Percentiles rank a stretch among this genome's conserved stretches.
phyloP scores from a whole-genome alignment of 2,113 vertebrate species.

The Protobothrops mucrosquamatus region DNA sequence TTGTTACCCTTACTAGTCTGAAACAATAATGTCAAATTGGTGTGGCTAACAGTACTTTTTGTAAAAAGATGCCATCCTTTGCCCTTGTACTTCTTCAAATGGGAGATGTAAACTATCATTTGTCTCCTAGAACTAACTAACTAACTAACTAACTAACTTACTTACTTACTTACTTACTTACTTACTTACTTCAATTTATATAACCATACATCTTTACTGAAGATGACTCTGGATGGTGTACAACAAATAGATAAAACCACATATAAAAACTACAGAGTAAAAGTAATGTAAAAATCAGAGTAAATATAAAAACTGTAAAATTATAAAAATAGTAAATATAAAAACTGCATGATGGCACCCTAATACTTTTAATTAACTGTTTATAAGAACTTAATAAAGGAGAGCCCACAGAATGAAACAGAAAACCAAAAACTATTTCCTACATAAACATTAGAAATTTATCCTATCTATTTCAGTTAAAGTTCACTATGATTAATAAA shows the following conservation, averaged over 20 bases:
- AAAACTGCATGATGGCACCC: background rate
- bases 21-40: too few relatives aligned
- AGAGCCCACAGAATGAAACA: background rate
- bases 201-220: background rate
- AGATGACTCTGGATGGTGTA: background rate
- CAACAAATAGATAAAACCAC: background rate
- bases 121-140: too few relatives aligned
- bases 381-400: background rate
- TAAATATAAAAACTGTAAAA: background rate
- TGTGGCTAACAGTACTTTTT: too few relatives aligned
- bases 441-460: background rate
- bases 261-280: background rate
- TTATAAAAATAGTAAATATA: background rate
- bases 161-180: too few relatives aligned
- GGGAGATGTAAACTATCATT: too few relatives aligned
- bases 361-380: conserved; percentile 5
- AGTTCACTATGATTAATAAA: conserved; percentile 2
- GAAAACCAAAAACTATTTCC: background rate
- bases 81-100: too few relatives aligned
- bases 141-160: too few relatives aligned
- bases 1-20: too few relatives aligned
- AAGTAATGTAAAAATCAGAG: background rate
- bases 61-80: too few relatives aligned
- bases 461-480: background rate
- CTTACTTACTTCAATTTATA: background rate